Evolutionary conservation across 2,113 vertebrate species (phyloP), one percentile per base, ranked within the genome.

Genomic region (Desmodus rotundus): DNA sequence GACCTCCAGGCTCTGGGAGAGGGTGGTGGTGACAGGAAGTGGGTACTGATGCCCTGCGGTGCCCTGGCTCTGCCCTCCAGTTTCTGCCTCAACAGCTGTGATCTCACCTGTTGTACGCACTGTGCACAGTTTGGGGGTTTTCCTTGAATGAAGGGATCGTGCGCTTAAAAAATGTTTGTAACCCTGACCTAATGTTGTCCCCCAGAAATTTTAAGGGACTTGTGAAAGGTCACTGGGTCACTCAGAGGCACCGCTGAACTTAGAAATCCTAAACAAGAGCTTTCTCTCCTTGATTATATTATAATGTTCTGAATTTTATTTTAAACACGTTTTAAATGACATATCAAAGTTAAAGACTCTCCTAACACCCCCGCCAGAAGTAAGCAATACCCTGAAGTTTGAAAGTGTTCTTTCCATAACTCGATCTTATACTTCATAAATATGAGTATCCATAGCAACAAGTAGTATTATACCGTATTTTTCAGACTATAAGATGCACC

Each of bases 241-340:
- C 56, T 50, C 43, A 72, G 41, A 88, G 87, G 31, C 43, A 86
- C 58, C 38, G 82, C 7, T 61, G 56, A 77, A 7, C 11, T 76
- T 31, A 36, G 26, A 89, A 88, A 91, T 47, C 31, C 77, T 82
- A 81, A 90, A 15, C 38, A 43, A 67, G 10, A 85, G 22, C 45
- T 63, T 82, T 86, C 31, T 47, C 33, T 76, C 85, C 56, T 88
- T 83, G 50, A 73, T 78, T 83, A 76, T 4, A 70, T 36, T 73
- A 43, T 73, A 38, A 56, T 82, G 17, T 28, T 72, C 36, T 92
- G 72, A 31, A 89, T 70, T 96, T 93, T 68, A 43, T 20, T 50
- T 88, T 90, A 36, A 38, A 52, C 1, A 68, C 43, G 31, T 80
- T 68, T 63, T 52, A 56, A 87, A 54, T 56, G 28, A 22, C 56